Evolutionary conservation across 2,113 vertebrate species (phyloP), one percentile per base, ranked within the genome.

Genomic region (Arenaria interpres): DNA sequence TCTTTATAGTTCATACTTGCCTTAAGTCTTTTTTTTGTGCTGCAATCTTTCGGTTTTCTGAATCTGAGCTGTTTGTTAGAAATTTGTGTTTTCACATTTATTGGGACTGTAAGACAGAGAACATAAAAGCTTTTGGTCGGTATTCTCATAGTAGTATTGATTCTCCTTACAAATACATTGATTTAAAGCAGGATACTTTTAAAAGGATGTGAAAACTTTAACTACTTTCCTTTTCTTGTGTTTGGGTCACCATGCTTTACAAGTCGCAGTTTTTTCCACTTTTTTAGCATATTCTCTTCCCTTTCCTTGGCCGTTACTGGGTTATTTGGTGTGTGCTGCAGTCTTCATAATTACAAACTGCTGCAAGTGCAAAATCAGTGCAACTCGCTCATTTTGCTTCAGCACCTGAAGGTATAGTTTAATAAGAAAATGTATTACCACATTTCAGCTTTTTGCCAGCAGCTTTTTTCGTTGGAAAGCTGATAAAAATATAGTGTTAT

Each of bases 351-450:
- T 93, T 93, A 71, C 69, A 53, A 75, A 62, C 75, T 92, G 94
- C 89, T 91, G 59, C 79, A 63, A 94, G 67, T 84, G 90, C 93
- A 88, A 94, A 93, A 83, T 68, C 62, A 46, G 25, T 22, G 46
- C 75, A 84, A 63, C 79, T 95, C 45, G 9, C n/a, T 74, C 56
- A 11, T 90, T 96, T 90, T 74, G 71, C 85, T 93, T 93, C 75
- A 96, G 72, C 83, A 94, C 93, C 95, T 80, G 79, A 94, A 96
- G 95, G 92, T 84, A 93, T 63, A 64, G 69, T 96, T 97, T 96
- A 96, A 96, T 96, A 89, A 87, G 91, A 78, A 96, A 85, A 73
- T 62, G 25, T 78, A 53, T 96, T 95, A 43, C 67, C 56, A 51
- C 54, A 59, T 80, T 92, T 83, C 92, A 96, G 25, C 63, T 95